These are phyloP conservation scores for Gobio occitaniae DNA, from an alignment of 2,797 vertebrate species.

Conservation along the genomic window DNA sequence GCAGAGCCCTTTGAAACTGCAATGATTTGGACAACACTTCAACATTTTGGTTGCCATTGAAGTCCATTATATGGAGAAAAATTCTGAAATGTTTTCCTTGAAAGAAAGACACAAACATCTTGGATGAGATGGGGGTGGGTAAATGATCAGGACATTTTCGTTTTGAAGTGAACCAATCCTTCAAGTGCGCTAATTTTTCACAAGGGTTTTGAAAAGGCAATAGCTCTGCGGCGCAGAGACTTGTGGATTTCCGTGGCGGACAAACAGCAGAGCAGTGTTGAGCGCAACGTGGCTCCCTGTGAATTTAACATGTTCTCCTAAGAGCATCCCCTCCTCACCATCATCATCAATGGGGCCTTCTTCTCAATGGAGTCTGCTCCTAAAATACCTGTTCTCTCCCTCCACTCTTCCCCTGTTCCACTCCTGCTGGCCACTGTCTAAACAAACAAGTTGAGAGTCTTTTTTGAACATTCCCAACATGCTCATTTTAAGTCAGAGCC, in stretches of 20 bases:
- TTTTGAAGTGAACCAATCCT: too few relatives aligned
- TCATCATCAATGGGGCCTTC: conserved; percentile 62
- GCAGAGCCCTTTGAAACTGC: too few relatives aligned
- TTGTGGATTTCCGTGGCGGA: background rate
- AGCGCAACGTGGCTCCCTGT: background rate
- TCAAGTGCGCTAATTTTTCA: background rate
- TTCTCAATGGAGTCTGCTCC: conserved; percentile 70
- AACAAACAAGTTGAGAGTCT: conserved; percentile 77
- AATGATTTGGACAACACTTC: too few relatives aligned
- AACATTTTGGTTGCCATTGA: too few relatives aligned
- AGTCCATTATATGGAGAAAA: too few relatives aligned
- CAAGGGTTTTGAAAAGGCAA: background rate
- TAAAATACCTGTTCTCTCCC: conserved; percentile 62
- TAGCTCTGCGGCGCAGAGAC: background rate
- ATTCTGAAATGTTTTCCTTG: too few relatives aligned
- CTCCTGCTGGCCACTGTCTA: conserved; percentile 71
- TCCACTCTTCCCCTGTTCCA: conserved; percentile 1
- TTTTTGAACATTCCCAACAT: conserved; percentile 65
- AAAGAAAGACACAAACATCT: too few relatives aligned
- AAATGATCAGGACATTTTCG: too few relatives aligned
- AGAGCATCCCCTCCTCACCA: conserved; percentile 46
- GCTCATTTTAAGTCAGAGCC: conserved; percentile 40
- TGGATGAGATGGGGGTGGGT: too few relatives aligned
- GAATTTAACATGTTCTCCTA: conserved; percentile 34
- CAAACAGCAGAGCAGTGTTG: conserved; percentile 7